Conservation (phyloP, 2,888 invertebrate species). For the Drosophila birchii region DNA sequence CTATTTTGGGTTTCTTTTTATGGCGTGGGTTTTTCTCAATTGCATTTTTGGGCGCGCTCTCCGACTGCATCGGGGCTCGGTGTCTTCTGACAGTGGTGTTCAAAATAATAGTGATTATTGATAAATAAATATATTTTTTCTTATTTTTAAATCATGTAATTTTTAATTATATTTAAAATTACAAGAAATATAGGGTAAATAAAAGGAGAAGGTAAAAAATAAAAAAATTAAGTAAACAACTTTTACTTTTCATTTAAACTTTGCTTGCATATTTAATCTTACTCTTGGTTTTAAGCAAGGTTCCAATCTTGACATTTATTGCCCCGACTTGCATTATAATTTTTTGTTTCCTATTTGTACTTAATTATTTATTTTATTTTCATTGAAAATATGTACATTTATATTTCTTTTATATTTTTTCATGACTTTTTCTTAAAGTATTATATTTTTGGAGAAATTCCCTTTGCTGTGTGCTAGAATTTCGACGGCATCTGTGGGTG, state of each 20-base stretch:
- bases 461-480: neutral
- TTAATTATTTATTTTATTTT: neutral
- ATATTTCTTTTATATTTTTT: neutral
- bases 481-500: slow-evolving; percentile 8
- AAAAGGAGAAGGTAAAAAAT: no score
- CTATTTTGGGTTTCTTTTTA: slow-evolving; percentile 75
- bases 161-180: neutral
- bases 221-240: neutral
- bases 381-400: neutral
- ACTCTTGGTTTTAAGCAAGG: neutral
- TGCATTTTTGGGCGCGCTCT: slow-evolving; percentile 73
- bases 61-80: slow-evolving; percentile 18
- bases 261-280: neutral
- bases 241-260: neutral
- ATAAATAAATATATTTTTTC: neutral
- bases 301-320: neutral
- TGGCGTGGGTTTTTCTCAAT: slow-evolving; percentile 78
- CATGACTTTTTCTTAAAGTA: no score
- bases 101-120: neutral
- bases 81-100: slow-evolving; percentile 4
- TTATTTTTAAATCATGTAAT: neutral
- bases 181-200: neutral
- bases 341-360: neutral
- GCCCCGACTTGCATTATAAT: neutral
- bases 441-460: neutral